Evolutionary conservation across 2,797 vertebrate genomes (phyloP).

Genomic region (Sylvia borin): DNA sequence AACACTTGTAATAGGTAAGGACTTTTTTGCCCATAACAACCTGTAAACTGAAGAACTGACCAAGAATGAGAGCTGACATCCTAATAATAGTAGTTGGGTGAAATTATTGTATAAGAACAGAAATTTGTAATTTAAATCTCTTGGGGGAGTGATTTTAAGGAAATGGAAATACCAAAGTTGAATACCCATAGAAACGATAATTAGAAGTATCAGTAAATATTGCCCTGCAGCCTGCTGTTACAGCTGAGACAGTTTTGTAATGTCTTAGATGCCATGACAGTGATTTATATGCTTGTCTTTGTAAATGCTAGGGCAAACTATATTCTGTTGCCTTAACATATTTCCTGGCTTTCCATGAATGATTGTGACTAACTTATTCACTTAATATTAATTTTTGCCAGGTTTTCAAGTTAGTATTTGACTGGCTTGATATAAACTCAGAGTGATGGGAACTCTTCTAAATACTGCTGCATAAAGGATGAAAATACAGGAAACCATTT

Average conservation of each 20-base stretch:
- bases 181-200: background rate
- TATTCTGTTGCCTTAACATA: background rate
- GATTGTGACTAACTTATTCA: background rate
- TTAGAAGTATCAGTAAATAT: background rate
- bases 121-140: background rate
- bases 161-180: background rate
- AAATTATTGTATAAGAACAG: background rate
- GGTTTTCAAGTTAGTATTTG: background rate
- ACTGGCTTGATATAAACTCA: background rate
- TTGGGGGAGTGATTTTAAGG: background rate
- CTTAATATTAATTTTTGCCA: background rate
- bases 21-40: background rate
- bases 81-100: background rate
- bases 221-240: background rate
- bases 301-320: background rate
- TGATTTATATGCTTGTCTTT: background rate
- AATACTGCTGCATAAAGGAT: background rate
- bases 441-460: background rate
- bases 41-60: background rate
- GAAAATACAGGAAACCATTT: background rate
- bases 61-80: background rate
- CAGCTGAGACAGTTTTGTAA: background rate
- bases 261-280: background rate
- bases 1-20: background rate
- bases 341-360: background rate